Evolutionary conservation across 2,113 vertebrate species (phyloP).

Genomic region (Sisor rabdophorus): DNA sequence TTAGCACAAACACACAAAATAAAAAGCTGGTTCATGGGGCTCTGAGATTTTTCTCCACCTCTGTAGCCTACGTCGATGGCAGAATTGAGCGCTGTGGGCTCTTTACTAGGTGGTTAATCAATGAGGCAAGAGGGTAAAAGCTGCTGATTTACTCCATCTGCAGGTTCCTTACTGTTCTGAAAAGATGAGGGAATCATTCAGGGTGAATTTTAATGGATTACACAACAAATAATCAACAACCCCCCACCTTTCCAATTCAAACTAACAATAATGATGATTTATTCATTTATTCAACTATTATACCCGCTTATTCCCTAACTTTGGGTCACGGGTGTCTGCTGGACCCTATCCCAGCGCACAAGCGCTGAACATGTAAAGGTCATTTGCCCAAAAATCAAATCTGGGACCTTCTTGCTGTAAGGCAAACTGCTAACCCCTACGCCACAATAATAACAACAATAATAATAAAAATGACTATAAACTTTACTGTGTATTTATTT

Average conservation of each 20-base stretch:
- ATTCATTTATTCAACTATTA: too few relatives aligned
- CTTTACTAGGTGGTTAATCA: conserved; percentile 59
- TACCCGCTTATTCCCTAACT: too few relatives aligned
- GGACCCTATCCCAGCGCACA: too few relatives aligned
- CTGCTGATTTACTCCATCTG: conserved; percentile 66
- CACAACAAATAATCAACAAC: not conserved
- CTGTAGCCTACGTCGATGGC: conserved; percentile 60
- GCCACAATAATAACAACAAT: too few relatives aligned
- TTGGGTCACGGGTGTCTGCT: too few relatives aligned
- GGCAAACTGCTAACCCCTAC: too few relatives aligned
- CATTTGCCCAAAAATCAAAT: too few relatives aligned
- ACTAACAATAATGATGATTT: not conserved
- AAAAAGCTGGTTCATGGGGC: conserved; percentile 60
- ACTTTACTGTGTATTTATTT: too few relatives aligned
- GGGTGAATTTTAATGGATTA: conserved; percentile 8
- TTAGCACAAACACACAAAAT: conserved; percentile 66
- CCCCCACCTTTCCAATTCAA: not conserved
- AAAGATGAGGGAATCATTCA: conserved; percentile 25
- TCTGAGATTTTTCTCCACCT: conserved; percentile 56
- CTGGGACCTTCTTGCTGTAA: too few relatives aligned
- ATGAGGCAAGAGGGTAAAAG: conserved; percentile 63
- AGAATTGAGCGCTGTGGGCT: conserved; percentile 52
- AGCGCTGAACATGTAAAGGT: too few relatives aligned
- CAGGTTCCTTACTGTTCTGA: conserved; percentile 57
- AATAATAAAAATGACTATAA: too few relatives aligned